Conservation (phyloP, 2,113 vertebrate genomes). For the Hypanus sabinus region DNA sequence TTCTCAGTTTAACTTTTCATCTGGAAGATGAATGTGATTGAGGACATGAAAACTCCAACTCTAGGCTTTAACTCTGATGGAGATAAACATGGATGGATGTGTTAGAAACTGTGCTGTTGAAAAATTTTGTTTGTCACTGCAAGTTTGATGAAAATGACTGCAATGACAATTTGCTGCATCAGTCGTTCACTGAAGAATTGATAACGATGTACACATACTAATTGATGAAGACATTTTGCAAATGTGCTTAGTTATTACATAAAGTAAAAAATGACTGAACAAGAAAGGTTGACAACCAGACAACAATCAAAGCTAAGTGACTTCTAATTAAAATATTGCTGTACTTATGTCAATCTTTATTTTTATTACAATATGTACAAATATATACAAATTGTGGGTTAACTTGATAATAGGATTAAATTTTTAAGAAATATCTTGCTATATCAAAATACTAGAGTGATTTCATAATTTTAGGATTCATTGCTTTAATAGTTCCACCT, state of each 20-base stretch:
- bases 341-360: not conserved
- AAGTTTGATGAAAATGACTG: not conserved
- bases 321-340: not conserved
- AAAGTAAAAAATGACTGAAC: conserved; percentile 2
- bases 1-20: too few relatives aligned
- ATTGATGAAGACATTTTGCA: conserved; percentile 4
- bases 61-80: not conserved
- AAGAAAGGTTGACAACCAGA: conserved; percentile 6
- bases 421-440: not conserved
- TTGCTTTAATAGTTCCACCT: not conserved
- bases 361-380: not conserved
- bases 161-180: not conserved
- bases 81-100: not conserved
- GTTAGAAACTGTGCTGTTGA: not conserved
- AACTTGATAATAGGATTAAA: not conserved
- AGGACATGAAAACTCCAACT: not conserved
- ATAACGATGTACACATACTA: not conserved
- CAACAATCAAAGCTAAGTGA: not conserved
- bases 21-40: not conserved
- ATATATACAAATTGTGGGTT: not conserved
- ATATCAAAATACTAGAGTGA: not conserved
- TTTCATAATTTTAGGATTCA: not conserved
- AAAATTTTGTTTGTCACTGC: not conserved
- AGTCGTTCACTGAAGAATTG: not conserved
- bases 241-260: not conserved